Base-by-base conservation (phyloP, 2,888 invertebrate species). In the Phymatocera aterrima region DNA sequence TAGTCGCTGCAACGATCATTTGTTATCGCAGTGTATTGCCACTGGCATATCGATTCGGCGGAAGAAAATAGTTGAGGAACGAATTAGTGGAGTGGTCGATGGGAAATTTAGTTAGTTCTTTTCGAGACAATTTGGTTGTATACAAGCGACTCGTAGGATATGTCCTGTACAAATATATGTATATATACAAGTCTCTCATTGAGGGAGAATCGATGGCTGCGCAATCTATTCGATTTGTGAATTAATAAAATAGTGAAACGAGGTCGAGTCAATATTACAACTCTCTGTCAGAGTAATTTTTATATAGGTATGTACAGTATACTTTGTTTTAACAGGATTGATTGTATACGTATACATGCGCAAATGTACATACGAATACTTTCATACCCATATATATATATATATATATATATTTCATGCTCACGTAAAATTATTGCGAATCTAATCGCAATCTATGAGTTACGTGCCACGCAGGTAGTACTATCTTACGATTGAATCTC, bases 201-300 rank as follows among this genome's bases (percentile, higher is more conserved):
- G 28, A 28, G 3, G 28, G 54, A 4, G 28, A 57, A 57, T 57
- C 28, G 28, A 57, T 57, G 57, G 28, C 28, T 28, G 28, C 12
- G 15, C n/a, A n/a, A n/a, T n/a, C n/a, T n/a, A n/a, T n/a, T n/a
- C 57, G 57, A 57, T 57, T 57, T 57, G 57, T 15, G 57, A 28
- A 57, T 57, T 28, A 15, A 57, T 57, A 0, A 57, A 57, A 18
- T 28, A 28, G 28, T 0, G 28, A 28, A 57, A 28, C 28, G 12
- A 57, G 57, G 57, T 57, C 57, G 28, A 28, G 57, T 57, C 57
- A 57, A 57, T 57, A 57, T 57, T 57, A 57, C 28, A 57, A 57
- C 57, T 57, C n/a, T n/a, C 57, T 57, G 28, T 57, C 28, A 57
- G 57, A 57, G 57, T 28, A 57, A 28, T 57, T 57, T 57, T 57